Evolutionary conservation across 2,113 vertebrate genomes (phyloP).

Genomic region (Sorex fumeus): DNA sequence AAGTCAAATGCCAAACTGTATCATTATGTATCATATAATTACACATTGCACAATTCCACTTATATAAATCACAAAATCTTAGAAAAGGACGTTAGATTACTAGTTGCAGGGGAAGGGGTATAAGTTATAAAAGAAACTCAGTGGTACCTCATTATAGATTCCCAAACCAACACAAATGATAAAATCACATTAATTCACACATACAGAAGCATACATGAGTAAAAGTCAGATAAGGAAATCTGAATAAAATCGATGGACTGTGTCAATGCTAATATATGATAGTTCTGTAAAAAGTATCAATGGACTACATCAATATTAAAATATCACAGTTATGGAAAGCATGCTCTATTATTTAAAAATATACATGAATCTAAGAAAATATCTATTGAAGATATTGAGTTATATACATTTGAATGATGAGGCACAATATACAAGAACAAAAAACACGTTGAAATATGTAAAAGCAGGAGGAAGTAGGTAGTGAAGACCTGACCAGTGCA

Average conservation of each 20-base stretch:
- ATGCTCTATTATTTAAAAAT: neutral
- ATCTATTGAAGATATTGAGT: neutral
- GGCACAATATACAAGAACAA: neutral
- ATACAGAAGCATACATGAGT: too few relatives aligned
- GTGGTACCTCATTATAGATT: neutral
- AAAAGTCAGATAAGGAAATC: neutral
- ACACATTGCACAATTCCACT: too few relatives aligned
- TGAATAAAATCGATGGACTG: neutral
- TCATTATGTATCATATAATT: neutral
- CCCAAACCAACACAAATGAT: neutral
- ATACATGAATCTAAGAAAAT: neutral
- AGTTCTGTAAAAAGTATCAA: neutral
- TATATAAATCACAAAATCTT: conserved; percentile 34
- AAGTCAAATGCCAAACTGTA: neutral
- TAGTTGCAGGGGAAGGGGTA: neutral
- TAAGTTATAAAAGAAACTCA: neutral
- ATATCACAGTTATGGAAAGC: neutral
- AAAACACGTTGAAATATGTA: neutral
- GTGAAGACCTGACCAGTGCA: neutral
- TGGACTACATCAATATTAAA: neutral
- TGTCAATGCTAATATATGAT: neutral
- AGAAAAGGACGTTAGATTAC: neutral
- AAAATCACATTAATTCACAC: neutral
- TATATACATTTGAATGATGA: neutral
- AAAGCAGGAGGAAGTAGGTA: neutral